These are phyloP conservation scores for Murina feae DNA, from an alignment of 2,113 vertebrate genomes.

Conservation along the genomic window DNA sequence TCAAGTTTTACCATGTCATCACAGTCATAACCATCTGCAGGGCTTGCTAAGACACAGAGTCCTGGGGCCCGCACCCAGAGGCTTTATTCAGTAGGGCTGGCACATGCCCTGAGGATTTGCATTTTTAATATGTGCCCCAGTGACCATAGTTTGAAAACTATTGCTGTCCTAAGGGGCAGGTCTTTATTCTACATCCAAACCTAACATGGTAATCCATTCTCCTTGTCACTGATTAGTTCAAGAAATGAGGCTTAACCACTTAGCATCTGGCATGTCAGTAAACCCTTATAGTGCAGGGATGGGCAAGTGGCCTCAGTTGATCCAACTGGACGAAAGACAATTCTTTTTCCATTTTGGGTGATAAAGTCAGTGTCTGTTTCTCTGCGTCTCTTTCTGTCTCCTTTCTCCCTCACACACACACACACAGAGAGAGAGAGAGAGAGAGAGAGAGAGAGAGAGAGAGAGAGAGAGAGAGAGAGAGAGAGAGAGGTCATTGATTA, in stretches of 20 bases:
- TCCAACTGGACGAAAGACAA: background rate
- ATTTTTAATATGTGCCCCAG: slow-evolving; percentile 11
- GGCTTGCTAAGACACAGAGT: background rate
- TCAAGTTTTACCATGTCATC: background rate
- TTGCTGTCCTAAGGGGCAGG: background rate
- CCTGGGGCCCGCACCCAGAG: background rate
- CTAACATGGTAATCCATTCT: background rate
- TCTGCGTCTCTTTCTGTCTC: background rate
- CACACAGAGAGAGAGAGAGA: background rate
- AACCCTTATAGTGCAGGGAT: background rate
- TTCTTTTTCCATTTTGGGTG: background rate
- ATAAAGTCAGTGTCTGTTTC: background rate
- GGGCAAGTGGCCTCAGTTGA: background rate
- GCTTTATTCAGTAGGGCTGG: background rate
- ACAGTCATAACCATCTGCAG: background rate
- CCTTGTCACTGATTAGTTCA: background rate
- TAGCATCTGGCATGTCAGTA: background rate
- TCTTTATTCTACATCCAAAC: background rate
- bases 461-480: too few species aligned
- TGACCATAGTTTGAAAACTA: slow-evolving; percentile 13
- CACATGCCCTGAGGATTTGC: background rate
- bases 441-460: too few species aligned
- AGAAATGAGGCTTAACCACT: background rate
- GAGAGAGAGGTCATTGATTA: background rate
- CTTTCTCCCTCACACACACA: background rate